Conservation (phyloP, 2,113 vertebrate species). For the Atlantisia rogersi region DNA sequence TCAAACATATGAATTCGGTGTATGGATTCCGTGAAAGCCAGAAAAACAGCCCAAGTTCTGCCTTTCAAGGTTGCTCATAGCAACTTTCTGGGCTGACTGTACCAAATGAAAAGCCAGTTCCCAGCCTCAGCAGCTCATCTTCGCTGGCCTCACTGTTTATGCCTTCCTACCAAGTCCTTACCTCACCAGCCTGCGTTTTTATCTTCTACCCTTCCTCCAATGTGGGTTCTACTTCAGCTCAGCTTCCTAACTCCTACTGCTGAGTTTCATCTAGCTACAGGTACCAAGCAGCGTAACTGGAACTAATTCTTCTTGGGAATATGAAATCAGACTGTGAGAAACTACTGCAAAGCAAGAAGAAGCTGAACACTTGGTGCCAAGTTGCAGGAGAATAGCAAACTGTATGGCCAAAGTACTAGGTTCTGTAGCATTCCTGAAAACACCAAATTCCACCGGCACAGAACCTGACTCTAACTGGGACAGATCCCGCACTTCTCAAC, state of each 20-base stretch:
- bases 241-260: background rate
- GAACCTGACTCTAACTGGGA: background rate
- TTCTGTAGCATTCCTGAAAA: background rate
- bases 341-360: background rate
- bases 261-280: background rate
- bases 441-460: background rate
- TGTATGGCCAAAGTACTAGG: background rate
- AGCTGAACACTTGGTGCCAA: background rate
- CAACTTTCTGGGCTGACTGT: background rate
- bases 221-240: background rate
- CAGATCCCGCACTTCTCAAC: background rate
- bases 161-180: background rate
- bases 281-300: background rate
- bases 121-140: background rate
- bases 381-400: background rate
- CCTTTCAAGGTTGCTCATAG: background rate
- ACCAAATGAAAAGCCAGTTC: background rate
- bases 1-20: accelerated
- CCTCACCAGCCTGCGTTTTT: background rate
- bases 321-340: background rate
- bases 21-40: background rate
- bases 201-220: background rate
- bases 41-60: background rate
- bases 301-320: background rate
- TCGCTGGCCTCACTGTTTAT: background rate